Base-by-base conservation (phyloP, 2,113 vertebrate species). In the Leptosomus discolor region DNA sequence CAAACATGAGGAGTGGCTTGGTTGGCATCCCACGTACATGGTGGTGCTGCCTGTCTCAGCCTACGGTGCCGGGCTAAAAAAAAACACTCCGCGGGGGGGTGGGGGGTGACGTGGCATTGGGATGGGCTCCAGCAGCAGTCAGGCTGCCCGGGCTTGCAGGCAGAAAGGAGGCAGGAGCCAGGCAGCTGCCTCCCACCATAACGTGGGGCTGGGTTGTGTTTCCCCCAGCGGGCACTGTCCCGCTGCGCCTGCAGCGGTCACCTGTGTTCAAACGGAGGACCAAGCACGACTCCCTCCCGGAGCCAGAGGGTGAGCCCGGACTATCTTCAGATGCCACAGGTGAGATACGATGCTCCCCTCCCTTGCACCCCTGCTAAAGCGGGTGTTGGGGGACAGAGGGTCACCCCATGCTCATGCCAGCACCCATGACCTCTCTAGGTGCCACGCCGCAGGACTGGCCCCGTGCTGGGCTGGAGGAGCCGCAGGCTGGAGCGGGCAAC, bases 211-310 rank as follows among this genome's bases (percentile, higher is more conserved):
- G 54, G 9, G 18, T 21, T 87, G 34, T 79, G 68, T 80, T 53
- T 27, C 19, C 81, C 18, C 7, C 85, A 94, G 92, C 36, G 0
- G 74, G 56, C 45, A 65, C 48, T 0, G 2, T 95, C 37, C 98
- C 98, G 26, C 92, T 98, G 83, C 96, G 97, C 34, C 94, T 99
- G 67, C 98, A 98, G 87, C 98, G 97, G 79, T 99, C 98, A 0
- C 98, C 98, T 2, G 98, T 98, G 84, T 96, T 98, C 91, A 98
- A 97, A 73, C 90, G 94, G 29, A 98, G 96, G 43, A 97, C 98
- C 79, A 95, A 95, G 68, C 95, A 83, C 0, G 68, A 92, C 17
- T 88, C 95, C 93, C 86, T 91, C 23, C 91, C 30, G 0, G 96
- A 94, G 68, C 71, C 65, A 0, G 65, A 51, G 41, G 8, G 21